Evolutionary conservation across 2,888 invertebrate genomes (phyloP).

Genomic region (Drosophila seclusa): DNA sequence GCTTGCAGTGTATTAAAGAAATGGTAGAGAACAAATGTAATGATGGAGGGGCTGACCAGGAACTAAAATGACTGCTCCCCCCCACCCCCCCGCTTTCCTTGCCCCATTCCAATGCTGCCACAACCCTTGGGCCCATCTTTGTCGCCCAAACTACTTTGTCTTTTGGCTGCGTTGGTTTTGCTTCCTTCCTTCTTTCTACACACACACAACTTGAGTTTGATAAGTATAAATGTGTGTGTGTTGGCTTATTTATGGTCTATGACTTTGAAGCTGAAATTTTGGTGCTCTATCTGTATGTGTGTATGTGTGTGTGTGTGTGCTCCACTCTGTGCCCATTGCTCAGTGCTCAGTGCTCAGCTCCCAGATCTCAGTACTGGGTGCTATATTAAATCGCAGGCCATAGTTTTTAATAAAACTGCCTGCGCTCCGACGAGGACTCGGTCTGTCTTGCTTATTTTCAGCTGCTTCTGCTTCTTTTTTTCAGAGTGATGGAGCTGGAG

Average conservation of each 20-base stretch:
- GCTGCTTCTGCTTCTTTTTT: neutral
- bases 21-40: conserved; percentile 23
- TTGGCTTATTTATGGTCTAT: conserved; percentile 68
- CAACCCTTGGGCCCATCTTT: conserved; percentile 28
- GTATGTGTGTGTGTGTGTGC: conserved; percentile 2
- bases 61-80: conserved; percentile 1
- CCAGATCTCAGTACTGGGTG: conserved; percentile 25
- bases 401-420: conserved; percentile 80
- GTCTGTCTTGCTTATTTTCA: conserved; percentile 15
- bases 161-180: conserved; percentile 36
- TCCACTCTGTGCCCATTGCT: neutral
- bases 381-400: conserved; percentile 74
- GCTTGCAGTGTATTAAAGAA: conserved; percentile 41
- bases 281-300: conserved; percentile 8
- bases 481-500: neutral
- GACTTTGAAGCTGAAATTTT: conserved; percentile 50
- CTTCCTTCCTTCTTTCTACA: conserved; percentile 7
- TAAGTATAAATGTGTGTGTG: conserved; percentile 45
- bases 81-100: neutral
- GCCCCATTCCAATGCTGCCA: neutral
- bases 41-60: conserved; percentile 28
- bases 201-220: conserved; percentile 26
- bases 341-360: conserved; percentile 20
- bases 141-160: conserved; percentile 60
- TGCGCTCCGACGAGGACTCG: conserved; percentile 30